These are phyloP conservation scores for Hemistola chrysoprasaria DNA, from an alignment of 2,888 invertebrate genomes.

Conservation along the genomic window DNA sequence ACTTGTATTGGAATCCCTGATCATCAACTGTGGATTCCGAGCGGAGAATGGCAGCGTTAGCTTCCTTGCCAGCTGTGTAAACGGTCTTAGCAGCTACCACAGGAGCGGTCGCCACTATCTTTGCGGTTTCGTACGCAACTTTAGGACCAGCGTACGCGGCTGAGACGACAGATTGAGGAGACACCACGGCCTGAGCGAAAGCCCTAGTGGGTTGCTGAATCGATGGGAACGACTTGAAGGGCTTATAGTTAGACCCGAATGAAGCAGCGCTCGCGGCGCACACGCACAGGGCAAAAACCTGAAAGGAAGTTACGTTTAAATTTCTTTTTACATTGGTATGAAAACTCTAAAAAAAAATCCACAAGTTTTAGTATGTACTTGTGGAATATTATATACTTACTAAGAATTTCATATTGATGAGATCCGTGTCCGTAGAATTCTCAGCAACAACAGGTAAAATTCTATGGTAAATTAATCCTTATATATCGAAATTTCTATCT, in stretches of 20 bases:
- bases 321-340: too few species aligned
- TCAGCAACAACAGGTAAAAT: slow-evolving; percentile 26
- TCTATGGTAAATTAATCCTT: slow-evolving; percentile 24
- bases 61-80: slow-evolving; percentile 28
- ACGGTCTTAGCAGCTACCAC: slow-evolving; percentile 12
- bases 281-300: slow-evolving; percentile 49
- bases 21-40: slow-evolving; percentile 35
- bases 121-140: slow-evolving; percentile 5
- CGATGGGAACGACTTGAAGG: slow-evolving; percentile 19
- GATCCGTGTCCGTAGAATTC: slow-evolving; percentile 29
- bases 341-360: too few species aligned
- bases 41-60: slow-evolving; percentile 35
- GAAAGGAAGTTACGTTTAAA: too few species aligned
- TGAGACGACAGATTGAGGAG: slow-evolving; percentile 1
- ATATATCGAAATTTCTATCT: slow-evolving; percentile 17
- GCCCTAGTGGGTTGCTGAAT: slow-evolving; percentile 17
- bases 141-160: neutral
- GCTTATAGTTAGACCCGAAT: slow-evolving; percentile 3
- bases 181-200: slow-evolving; percentile 19
- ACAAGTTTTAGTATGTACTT: too few species aligned
- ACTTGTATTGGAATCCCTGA: slow-evolving; percentile 45
- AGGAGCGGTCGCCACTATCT: neutral
- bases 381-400: too few species aligned
- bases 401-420: slow-evolving; percentile 38
- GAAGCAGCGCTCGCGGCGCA: slow-evolving; percentile 45